Conservation (phyloP, 2,113 vertebrate genomes). For the Sminthopsis crassicaudata region DNA sequence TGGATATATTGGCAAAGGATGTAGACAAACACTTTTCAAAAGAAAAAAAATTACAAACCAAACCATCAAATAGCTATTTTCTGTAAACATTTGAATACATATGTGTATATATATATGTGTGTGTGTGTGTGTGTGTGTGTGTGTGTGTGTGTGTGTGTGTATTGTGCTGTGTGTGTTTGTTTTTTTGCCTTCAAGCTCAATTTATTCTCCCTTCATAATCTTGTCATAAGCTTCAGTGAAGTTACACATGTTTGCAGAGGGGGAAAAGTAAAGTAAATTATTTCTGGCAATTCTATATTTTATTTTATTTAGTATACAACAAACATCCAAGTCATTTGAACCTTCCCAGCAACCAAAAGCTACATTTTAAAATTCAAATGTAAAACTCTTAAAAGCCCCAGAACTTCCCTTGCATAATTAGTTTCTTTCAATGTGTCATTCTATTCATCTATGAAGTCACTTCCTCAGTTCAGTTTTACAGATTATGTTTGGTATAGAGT, state of each 20-base stretch:
- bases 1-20: background rate
- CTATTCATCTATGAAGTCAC: slow-evolving; percentile 55
- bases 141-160: too few species aligned
- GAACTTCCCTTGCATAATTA: slow-evolving; percentile 31
- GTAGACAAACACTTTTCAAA: background rate
- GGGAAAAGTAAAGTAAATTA: slow-evolving; percentile 59
- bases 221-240: slow-evolving; percentile 57
- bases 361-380: background rate
- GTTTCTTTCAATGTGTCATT: slow-evolving; percentile 37
- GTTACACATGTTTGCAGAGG: slow-evolving; percentile 43
- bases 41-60: background rate
- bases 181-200: background rate
- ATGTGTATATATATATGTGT: background rate
- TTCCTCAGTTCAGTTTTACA: slow-evolving; percentile 51
- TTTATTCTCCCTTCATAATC: slow-evolving; percentile 51
- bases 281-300: slow-evolving; percentile 48
- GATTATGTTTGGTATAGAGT: slow-evolving; percentile 62
- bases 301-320: slow-evolving; percentile 60
- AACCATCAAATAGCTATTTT: background rate
- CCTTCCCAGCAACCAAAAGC: slow-evolving; percentile 32
- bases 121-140: too few species aligned
- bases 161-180: too few species aligned
- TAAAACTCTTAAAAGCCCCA: slow-evolving; percentile 38
- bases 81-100: background rate
- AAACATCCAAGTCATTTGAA: slow-evolving; percentile 56